Conservation (phyloP, 2,888 invertebrate genomes). For the Anarsia innoxiella region DNA sequence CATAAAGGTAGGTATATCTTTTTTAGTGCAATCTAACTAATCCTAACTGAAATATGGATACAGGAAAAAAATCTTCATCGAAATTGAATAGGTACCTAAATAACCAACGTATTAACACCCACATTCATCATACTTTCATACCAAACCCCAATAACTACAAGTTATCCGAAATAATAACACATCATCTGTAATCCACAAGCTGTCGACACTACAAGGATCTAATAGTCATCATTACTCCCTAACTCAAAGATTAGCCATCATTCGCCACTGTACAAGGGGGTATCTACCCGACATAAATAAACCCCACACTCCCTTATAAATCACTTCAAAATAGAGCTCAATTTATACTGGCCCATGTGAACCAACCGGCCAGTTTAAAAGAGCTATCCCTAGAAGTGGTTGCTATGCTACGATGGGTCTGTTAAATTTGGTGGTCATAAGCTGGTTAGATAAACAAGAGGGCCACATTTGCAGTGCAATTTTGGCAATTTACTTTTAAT, state of each 20-base stretch:
- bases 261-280: slow-evolving; percentile 32
- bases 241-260: slow-evolving; percentile 66
- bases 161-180: slow-evolving; percentile 14
- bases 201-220: slow-evolving; percentile 51
- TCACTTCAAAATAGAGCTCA: slow-evolving; percentile 23
- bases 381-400: slow-evolving; percentile 21
- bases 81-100: no score
- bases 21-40: neutral
- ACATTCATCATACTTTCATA: no score
- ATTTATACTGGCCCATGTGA: slow-evolving; percentile 24
- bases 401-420: slow-evolving; percentile 25
- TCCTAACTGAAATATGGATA: neutral
- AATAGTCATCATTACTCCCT: slow-evolving; percentile 62
- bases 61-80: no score
- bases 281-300: slow-evolving; percentile 22
- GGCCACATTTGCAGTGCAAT: slow-evolving; percentile 71
- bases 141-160: neutral
- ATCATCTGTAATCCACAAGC: slow-evolving; percentile 43
- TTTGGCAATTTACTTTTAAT: slow-evolving; percentile 73
- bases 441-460: slow-evolving; percentile 58
- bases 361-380: slow-evolving; percentile 24
- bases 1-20: neutral
- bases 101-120: no score
- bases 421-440: slow-evolving; percentile 33
- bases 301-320: slow-evolving; percentile 6